Evolutionary conservation across 53 echinoderm and acorn worm genomes (phyloP).

Genomic region (Glandiceps talaboti): DNA sequence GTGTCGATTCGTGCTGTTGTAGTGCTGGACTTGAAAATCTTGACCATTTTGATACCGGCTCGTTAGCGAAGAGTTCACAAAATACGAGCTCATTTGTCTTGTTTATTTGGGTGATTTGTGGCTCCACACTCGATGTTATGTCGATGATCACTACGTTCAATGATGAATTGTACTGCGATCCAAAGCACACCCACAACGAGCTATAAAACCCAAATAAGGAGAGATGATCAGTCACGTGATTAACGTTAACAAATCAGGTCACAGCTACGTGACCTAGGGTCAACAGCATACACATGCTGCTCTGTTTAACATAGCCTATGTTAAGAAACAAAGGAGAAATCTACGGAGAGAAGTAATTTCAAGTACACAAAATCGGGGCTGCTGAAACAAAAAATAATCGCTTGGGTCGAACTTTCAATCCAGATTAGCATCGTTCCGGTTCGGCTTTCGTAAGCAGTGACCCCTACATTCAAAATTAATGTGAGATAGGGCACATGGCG

Average conservation of each 20-base stretch:
- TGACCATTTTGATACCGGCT: conserved; percentile 60
- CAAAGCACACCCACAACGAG: background rate
- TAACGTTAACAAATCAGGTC: background rate
- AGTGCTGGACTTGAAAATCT: conserved; percentile 45
- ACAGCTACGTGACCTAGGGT: background rate
- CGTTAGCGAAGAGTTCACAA: conserved; percentile 65
- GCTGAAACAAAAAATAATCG: no score
- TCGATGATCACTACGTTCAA: background rate
- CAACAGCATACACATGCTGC: conserved; percentile 1
- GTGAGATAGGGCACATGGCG: no score
- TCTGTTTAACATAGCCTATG: background rate
- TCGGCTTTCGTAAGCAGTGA: background rate
- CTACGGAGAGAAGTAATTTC: background rate
- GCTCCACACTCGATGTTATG: background rate
- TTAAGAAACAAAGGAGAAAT: background rate
- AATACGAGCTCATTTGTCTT: conserved; percentile 65
- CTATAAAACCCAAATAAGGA: background rate
- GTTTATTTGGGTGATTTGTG: background rate
- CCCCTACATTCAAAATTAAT: no score
- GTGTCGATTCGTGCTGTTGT: conserved; percentile 20
- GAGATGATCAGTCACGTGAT: background rate
- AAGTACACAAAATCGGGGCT: no score
- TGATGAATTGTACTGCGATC: background rate
- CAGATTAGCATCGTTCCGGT: background rate
- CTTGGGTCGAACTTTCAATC: background rate